phyloP scores from a whole-genome alignment of 2,888 invertebrate genomes.

The Micoletzkya japonica region DNA sequence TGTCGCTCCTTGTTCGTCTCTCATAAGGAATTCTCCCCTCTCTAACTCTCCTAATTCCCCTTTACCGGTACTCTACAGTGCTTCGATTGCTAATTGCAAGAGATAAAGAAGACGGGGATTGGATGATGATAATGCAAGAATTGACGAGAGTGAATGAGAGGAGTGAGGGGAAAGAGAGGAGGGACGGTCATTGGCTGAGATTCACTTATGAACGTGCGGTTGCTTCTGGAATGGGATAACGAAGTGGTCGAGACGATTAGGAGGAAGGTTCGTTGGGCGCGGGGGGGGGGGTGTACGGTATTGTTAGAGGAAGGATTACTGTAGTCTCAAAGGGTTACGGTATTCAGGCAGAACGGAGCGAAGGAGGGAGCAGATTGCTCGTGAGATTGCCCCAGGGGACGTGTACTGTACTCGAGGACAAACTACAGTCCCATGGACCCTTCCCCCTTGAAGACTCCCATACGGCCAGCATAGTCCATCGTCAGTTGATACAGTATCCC shows the following conservation, averaged over 20 bases:
- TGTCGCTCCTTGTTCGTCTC: neutral
- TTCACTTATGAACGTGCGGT: slow-evolving; percentile 15
- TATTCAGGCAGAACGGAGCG: neutral
- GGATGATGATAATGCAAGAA: too few relatives aligned
- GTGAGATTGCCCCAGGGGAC: slow-evolving; percentile 9
- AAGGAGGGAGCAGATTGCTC: neutral
- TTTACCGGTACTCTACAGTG: neutral
- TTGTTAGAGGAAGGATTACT: neutral
- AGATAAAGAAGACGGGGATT: neutral
- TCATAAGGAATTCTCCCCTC: neutral
- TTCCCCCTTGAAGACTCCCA: slow-evolving; percentile 6
- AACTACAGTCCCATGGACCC: neutral
- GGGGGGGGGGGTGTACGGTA: neutral
- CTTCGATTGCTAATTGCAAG: neutral
- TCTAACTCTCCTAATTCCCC: neutral
- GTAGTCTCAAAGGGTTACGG: slow-evolving; percentile 19
- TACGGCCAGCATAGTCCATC: slow-evolving; percentile 4
- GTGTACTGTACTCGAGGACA: slow-evolving; percentile 5
- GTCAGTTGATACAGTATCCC: neutral
- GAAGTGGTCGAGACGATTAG: neutral
- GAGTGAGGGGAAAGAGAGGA: neutral
- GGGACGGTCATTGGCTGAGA: neutral
- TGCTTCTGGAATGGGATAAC: neutral
- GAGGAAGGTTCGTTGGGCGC: neutral
- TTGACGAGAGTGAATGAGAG: neutral